Conservation (phyloP, 2,113 vertebrate species). For the Chaetodon auriga region DNA sequence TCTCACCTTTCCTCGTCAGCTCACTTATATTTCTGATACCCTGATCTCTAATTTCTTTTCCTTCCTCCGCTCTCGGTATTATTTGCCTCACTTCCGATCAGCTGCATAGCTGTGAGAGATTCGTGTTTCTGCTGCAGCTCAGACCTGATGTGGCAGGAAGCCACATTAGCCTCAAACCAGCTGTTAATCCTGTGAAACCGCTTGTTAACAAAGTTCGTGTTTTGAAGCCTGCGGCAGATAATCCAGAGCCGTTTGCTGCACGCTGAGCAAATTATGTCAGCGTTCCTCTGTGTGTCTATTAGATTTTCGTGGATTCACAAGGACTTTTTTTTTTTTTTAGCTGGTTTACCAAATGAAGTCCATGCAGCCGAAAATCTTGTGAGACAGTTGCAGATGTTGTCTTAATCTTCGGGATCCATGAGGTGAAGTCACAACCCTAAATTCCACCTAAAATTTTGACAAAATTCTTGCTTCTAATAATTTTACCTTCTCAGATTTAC, state of each 20-base stretch:
- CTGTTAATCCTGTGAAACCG: background rate
- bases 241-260: background rate
- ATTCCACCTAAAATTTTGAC: background rate
- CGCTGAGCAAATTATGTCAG: slow-evolving; percentile 4
- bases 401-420: background rate
- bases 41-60: too few relatives aligned
- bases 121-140: background rate
- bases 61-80: background rate
- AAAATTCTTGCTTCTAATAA: too few relatives aligned
- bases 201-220: slow-evolving; percentile 13
- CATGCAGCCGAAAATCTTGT: background rate
- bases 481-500: too few relatives aligned
- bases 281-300: background rate
- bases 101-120: background rate
- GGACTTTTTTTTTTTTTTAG: background rate
- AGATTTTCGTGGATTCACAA: background rate
- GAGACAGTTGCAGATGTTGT: background rate
- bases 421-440: background rate
- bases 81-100: background rate
- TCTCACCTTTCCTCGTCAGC: background rate
- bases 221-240: slow-evolving; percentile 3
- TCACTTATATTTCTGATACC: background rate
- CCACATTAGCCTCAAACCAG: background rate
- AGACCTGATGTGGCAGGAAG: background rate
- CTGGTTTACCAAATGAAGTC: background rate